Conservation (phyloP, 2,888 invertebrate species). For the Gasteruption jaculator region DNA sequence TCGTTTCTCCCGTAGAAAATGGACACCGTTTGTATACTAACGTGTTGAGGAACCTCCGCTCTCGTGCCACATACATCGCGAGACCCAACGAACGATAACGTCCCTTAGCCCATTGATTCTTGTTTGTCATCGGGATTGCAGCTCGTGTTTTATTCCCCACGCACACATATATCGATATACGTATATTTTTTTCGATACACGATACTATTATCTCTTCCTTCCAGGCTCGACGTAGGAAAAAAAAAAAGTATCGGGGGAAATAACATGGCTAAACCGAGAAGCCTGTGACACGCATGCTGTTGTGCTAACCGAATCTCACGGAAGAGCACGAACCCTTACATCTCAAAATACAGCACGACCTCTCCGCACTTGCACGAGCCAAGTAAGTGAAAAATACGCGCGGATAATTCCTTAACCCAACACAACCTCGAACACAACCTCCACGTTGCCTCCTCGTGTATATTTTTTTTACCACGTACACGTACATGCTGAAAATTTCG, state of each 20-base stretch:
- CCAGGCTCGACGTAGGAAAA: no score
- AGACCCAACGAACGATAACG: neutral
- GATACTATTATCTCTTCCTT: no score
- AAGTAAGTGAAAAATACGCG: slow-evolving; percentile 39
- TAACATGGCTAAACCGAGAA: slow-evolving; percentile 23
- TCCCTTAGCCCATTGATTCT: neutral
- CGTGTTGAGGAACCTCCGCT: neutral
- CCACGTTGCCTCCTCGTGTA: neutral
- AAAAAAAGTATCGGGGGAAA: slow-evolving; percentile 2
- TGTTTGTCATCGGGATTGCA: no score
- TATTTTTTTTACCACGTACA: neutral
- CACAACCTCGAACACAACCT: no score
- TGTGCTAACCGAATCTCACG: slow-evolving; percentile 35
- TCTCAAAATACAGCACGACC: slow-evolving; percentile 39
- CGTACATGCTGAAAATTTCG: no score
- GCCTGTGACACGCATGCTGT: slow-evolving; percentile 34
- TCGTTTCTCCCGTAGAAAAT: slow-evolving; percentile 41
- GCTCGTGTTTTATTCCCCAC: no score
- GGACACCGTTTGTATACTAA: no score
- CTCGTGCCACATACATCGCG: neutral
- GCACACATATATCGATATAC: no score
- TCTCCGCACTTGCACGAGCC: slow-evolving; percentile 31
- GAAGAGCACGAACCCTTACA: slow-evolving; percentile 40
- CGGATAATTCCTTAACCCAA: no score
- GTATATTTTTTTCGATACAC: no score